Percentiles rank a stretch among this genome's conserved stretches.
phyloP scores from a whole-genome alignment of 2,113 vertebrate genomes.

The Amblyornis subalaris region DNA sequence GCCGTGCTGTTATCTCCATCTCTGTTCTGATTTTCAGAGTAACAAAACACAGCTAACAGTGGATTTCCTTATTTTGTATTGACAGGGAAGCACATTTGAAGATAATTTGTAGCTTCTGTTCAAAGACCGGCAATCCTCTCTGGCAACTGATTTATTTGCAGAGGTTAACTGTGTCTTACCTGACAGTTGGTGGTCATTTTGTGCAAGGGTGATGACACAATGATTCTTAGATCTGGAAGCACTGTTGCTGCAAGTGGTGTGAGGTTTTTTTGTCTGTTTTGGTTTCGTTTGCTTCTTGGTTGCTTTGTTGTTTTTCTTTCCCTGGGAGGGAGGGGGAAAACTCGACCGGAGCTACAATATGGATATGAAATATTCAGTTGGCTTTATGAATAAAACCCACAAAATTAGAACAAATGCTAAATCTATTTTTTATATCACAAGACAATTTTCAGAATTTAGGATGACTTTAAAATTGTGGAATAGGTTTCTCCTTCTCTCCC shows the following conservation, averaged over 20 bases:
- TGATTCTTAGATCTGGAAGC: neutral
- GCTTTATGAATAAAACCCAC: neutral
- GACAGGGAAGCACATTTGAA: neutral
- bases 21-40: neutral
- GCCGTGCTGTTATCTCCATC: neutral
- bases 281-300: accelerated
- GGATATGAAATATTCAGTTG: neutral
- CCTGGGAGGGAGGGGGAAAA: neutral
- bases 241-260: neutral
- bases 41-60: neutral
- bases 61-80: neutral
- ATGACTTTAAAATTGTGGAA: neutral
- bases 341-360: neutral
- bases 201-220: neutral
- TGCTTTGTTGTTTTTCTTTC: neutral
- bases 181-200: neutral
- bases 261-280: neutral
- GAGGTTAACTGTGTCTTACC: neutral
- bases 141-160: neutral
- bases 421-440: neutral
- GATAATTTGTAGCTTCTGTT: neutral
- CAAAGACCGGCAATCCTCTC: neutral
- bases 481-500: neutral
- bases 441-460: neutral
- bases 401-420: neutral